Evolutionary conservation across 37 sponge, comb jelly and placozoan genomes (phyloP).

Genomic region (Dysidea cf. avara): DNA sequence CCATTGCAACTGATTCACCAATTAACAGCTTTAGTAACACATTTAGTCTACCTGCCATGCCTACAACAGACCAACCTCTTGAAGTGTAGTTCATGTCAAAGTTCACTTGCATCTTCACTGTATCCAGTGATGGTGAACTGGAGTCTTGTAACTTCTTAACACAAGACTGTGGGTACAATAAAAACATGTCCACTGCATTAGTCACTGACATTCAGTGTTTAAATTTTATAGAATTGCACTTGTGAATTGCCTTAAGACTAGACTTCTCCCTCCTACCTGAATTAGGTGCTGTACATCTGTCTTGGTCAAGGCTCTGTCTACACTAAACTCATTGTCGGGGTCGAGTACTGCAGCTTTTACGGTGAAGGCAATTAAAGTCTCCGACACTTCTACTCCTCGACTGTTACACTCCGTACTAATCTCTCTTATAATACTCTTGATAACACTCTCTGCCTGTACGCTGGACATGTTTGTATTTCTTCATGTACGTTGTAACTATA

Average conservation of each 20-base stretch:
- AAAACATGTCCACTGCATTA: no score
- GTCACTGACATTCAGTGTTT: no score
- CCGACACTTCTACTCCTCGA: conserved; percentile 82
- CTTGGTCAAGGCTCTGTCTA: conserved; percentile 92
- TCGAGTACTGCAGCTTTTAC: conserved; percentile 95
- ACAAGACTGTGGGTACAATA: conserved; percentile 51
- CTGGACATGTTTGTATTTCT: conserved; percentile 37
- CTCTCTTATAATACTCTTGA: conserved; percentile 94
- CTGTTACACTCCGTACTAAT: conserved; percentile 83
- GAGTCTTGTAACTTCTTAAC: conserved; percentile 71
- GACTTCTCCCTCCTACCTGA: conserved; percentile 33
- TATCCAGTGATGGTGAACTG: conserved; percentile 88
- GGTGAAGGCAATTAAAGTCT: conserved; percentile 97
- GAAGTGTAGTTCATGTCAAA: conserved; percentile 98
- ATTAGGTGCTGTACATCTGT: conserved; percentile 95
- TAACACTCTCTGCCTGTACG: conserved; percentile 95
- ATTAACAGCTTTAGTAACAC: no score
- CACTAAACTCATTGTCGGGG: conserved; percentile 96
- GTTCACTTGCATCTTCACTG: conserved; percentile 96
- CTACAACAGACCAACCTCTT: conserved; percentile 61
- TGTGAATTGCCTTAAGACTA: neutral
- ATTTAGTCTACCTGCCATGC: no score
- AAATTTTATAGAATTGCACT: no score
- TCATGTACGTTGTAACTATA: neutral
- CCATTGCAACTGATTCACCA: no score